Conservation (phyloP, 2,888 invertebrate species). For the Trissolcus japonicus region DNA sequence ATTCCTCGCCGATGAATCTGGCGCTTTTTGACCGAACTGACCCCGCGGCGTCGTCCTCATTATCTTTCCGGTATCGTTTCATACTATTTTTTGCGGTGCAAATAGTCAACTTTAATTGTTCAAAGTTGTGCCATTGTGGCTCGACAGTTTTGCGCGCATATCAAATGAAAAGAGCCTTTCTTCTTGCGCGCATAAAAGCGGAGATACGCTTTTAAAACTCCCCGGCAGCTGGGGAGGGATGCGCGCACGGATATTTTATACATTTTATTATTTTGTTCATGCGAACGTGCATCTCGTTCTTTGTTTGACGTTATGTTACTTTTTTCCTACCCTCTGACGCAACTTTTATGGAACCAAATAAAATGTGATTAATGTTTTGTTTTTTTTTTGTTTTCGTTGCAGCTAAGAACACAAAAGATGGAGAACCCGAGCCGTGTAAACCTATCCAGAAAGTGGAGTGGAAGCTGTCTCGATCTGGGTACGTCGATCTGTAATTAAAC, state of each 20-base stretch:
- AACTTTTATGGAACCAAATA: too few species aligned
- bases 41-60: constrained; percentile 6
- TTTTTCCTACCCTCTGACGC: too few species aligned
- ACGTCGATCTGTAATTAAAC: constrained; percentile 57
- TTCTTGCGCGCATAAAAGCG: constrained; percentile 10
- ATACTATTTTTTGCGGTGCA: constrained; percentile 1
- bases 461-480: constrained; percentile 92
- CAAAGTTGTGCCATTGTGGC: constrained; percentile 20
- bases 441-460: constrained; percentile 97
- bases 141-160: constrained; percentile 16
- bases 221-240: too few species aligned
- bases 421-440: constrained; percentile 94
- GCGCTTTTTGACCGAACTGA: constrained; percentile 5
- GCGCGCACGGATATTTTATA: constrained; percentile 5
- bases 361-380: too few species aligned
- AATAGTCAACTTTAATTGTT: constrained; percentile 26
- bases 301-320: background rate
- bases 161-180: constrained; percentile 17
- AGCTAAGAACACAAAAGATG: constrained; percentile 95
- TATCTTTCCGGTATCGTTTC: constrained; percentile 8
- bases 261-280: constrained; percentile 10
- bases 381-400: constrained; percentile 65
- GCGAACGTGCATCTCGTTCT: background rate
- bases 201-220: constrained; percentile 13
- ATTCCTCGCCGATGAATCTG: too few species aligned